A percentile compares a stretch with the other conserved stretches of the same genome.
Conservation (phyloP, 2,113 vertebrate species). For the Tachysurus vachellii region DNA sequence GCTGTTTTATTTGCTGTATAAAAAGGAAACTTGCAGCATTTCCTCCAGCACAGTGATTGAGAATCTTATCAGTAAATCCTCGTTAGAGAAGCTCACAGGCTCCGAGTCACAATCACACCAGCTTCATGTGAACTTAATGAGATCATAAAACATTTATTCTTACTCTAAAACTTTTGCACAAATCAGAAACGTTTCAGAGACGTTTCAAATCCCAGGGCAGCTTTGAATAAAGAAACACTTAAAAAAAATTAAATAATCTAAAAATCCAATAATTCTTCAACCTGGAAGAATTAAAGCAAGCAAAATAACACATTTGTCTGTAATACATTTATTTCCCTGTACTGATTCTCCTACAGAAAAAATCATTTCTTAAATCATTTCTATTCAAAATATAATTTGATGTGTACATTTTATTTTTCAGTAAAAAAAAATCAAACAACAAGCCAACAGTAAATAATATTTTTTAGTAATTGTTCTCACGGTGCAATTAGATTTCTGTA, state of each 20-base stretch:
- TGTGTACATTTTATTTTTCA: too few relatives aligned
- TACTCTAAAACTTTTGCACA: neutral
- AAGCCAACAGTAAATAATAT: too few relatives aligned
- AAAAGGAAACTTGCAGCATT: neutral
- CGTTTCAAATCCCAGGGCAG: neutral
- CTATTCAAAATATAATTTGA: too few relatives aligned
- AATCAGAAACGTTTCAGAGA: neutral
- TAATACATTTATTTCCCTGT: too few relatives aligned
- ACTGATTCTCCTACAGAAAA: too few relatives aligned
- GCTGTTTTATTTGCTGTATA: conserved; percentile 20
- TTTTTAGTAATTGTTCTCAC: too few relatives aligned
- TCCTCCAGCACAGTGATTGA: neutral
- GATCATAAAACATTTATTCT: neutral
- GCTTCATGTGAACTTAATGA: neutral
- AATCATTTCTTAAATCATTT: too few relatives aligned
- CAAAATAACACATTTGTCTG: neutral
- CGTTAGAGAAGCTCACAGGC: neutral
- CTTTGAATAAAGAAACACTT: neutral
- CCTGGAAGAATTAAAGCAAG: neutral
- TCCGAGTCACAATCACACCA: neutral
- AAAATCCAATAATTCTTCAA: neutral
- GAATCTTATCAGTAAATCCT: neutral
- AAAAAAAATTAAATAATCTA: neutral
- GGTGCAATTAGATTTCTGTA: too few relatives aligned
- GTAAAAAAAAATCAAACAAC: too few relatives aligned